phyloP scores from a whole-genome alignment of 2,888 invertebrate species.

The Rotaria magnacalcarata region DNA sequence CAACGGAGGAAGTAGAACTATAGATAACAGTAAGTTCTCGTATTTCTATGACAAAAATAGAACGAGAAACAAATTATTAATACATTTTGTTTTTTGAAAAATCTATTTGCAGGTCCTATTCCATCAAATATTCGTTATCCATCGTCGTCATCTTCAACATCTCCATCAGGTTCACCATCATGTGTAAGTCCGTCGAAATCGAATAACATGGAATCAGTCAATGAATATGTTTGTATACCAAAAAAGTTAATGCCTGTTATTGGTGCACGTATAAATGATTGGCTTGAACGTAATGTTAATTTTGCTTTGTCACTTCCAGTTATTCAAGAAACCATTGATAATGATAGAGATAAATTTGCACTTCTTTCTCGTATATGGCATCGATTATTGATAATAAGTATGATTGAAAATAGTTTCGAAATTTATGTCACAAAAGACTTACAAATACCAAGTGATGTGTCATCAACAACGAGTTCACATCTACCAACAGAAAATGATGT shows the following conservation, averaged over 20 bases:
- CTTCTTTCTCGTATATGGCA: slow-evolving; percentile 38
- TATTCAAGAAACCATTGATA: slow-evolving; percentile 4
- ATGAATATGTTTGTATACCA: slow-evolving; percentile 38
- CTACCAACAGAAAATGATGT: slow-evolving; percentile 27
- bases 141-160: not conserved
- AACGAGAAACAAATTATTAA: not conserved
- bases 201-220: not conserved
- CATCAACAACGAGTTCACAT: not conserved
- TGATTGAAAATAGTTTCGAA: slow-evolving; percentile 45
- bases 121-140: slow-evolving; percentile 7
- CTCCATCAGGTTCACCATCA: not conserved
- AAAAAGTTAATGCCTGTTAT: slow-evolving; percentile 46
- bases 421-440: slow-evolving; percentile 43
- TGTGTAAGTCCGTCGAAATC: not conserved
- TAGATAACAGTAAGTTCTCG: not conserved
- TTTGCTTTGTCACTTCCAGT: slow-evolving; percentile 12
- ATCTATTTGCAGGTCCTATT: not conserved
- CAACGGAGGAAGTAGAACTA: not conserved
- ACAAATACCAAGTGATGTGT: not conserved
- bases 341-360: not conserved
- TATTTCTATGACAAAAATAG: not conserved
- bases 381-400: slow-evolving; percentile 36
- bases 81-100: too few relatives aligned
- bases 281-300: slow-evolving; percentile 41
- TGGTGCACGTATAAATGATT: slow-evolving; percentile 40